Evolutionary conservation across 2,797 vertebrate species (phyloP), one percentile per base, ranked within the genome.

Genomic region (Pygocentrus nattereri): DNA sequence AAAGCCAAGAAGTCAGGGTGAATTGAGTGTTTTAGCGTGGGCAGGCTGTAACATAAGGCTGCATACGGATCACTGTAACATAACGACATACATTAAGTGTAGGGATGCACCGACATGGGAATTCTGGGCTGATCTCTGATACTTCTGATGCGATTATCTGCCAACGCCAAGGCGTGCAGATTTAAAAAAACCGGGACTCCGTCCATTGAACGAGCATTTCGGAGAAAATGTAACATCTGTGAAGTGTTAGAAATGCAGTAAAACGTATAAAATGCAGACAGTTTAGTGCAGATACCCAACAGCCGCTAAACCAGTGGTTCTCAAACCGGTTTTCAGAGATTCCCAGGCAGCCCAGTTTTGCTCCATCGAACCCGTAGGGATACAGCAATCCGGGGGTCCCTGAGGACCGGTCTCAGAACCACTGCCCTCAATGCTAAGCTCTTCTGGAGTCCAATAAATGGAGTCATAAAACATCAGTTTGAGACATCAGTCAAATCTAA

Each of bases 1-100:
- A 25, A 7, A 3, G 19, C 18, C 86, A 90, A 79, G 73, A 88
- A 88, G 85, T 87, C 85, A 83, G 90, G 89, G 65, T 58, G 49
- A 68, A 80, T 73, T 54, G 49, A 47, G 34, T 44, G 15, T 65
- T 21, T 54, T 13, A 41, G 25, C 50, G 31, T 62, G 13, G 11
- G 23, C 12, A 49, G 49, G 21, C 47, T 34, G 70, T 38, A 72
- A 41, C 69, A 19, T 30, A n/a, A 21, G 27, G 41, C 41, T n/a
- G 47, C 34, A 19, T 54, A 50, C 19, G 52, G 67, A 76, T 76
- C 65, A 44, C 41, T 44, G 34, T 38, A 38, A 38, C 34, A 38
- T 2, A 38, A 44, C 4, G 8, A 44, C 41, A 44, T 44, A 44
- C 7, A 65, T n/a, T 58, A 6, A 18, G 19, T 49, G 44, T 67